Percentiles rank a stretch among this genome's conserved stretches.
These are phyloP conservation scores for Lithophane semibrunnea DNA, from an alignment of 2,888 invertebrate species.

Conservation along the genomic window DNA sequence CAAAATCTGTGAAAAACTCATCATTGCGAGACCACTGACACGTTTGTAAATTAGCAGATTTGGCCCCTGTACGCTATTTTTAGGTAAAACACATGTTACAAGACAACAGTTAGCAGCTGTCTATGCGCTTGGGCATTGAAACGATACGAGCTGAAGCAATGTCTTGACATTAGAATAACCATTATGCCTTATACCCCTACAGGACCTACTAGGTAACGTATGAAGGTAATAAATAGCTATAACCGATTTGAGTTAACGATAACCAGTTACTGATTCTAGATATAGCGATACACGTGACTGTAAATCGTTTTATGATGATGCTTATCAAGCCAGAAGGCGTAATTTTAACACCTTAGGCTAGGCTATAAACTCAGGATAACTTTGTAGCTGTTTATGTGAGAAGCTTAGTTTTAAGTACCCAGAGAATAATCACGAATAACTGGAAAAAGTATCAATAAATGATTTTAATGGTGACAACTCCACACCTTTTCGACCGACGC, in stretches of 20 bases:
- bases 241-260: background rate
- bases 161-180: background rate
- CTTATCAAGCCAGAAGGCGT: background rate
- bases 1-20: too few relatives aligned
- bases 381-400: constrained; percentile 9
- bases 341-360: background rate
- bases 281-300: background rate
- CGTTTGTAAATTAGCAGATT: too few relatives aligned
- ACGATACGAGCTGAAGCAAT: background rate
- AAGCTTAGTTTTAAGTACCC: background rate
- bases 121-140: background rate
- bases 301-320: background rate
- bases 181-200: background rate
- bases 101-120: too few relatives aligned
- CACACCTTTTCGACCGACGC: background rate
- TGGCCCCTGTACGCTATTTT: too few relatives aligned
- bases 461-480: background rate
- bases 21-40: too few relatives aligned
- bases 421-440: background rate
- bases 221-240: constrained; percentile 6
- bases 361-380: background rate
- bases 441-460: background rate
- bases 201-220: background rate
- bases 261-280: background rate
- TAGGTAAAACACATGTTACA: too few relatives aligned